These are phyloP conservation scores for Potamilus streckersoni DNA, from an alignment of 1,140 invertebrate genomes.

Conservation along the genomic window DNA sequence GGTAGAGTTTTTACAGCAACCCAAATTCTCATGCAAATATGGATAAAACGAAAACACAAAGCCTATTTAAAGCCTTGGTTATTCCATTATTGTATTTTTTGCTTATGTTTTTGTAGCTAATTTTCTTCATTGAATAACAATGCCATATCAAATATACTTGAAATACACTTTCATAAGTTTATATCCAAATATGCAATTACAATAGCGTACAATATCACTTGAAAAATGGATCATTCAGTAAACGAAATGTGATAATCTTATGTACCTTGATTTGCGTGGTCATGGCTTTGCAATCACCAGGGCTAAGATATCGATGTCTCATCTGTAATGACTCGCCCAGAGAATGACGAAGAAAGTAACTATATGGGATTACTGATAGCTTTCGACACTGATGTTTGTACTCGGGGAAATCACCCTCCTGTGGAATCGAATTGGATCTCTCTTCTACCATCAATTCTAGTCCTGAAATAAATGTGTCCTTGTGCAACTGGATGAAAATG, in stretches of 20 bases:
- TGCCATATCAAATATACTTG: not conserved
- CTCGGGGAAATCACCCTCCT: conserved; percentile 24
- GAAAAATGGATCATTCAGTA: not conserved
- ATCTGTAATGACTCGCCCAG: conserved; percentile 15
- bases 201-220: not conserved
- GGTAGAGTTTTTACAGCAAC: too few relatives aligned
- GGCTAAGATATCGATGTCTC: conserved; percentile 25
- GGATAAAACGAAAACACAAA: too few relatives aligned
- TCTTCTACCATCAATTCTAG: conserved; percentile 22
- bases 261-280: conserved; percentile 28
- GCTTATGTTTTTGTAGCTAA: too few relatives aligned
- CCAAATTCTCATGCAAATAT: too few relatives aligned
- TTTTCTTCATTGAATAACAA: too few relatives aligned
- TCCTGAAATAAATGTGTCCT: conserved; percentile 15
- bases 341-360: conserved; percentile 26
- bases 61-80: too few relatives aligned
- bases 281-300: conserved; percentile 17
- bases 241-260: not conserved
- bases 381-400: conserved; percentile 30
- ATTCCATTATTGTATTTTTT: too few relatives aligned
- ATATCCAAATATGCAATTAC: not conserved
- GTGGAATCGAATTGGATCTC: conserved; percentile 7
- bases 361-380: conserved; percentile 20
- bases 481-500: not conserved
- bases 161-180: not conserved